Evolutionary conservation across 2,113 vertebrate genomes (phyloP), one percentile per base, ranked within the genome.

Genomic region (Ciconia maguari): DNA sequence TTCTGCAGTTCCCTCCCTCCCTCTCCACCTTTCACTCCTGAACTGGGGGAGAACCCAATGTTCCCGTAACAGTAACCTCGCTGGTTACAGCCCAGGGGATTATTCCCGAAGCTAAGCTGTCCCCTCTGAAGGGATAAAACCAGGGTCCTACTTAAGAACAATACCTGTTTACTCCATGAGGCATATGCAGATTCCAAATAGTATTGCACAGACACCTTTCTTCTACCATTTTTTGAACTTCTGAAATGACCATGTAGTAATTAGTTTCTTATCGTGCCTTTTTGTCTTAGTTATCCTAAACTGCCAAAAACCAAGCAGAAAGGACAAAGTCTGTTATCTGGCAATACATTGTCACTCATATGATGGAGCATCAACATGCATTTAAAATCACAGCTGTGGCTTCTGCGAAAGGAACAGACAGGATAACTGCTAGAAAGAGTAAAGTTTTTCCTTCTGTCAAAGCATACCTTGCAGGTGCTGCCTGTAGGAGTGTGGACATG

Each of bases 11-110:
- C 32, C 10, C 24, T 76, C 13, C 21, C 30, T 54, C 20, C 9
- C 22, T 19, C 9, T 61, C 26, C 15, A 26, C 17, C 18, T 75
- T 46, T 62, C 22, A 60, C 4, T 38, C 38, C 30, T 49, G 41
- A 42, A 12, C 27, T 14, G 16, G 3, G 9, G 30, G 34, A 85
- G 51, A 60, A 34, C 11, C 15, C 44, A 30, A 0, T 0, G 2
- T 34, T 64, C 38, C 19, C 0, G 0, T 51, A 42, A 26, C 1
- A 2, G 46, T 32, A 44, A 29, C 49, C 49, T 69, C 4, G 1
- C 20, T n/a, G 16, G 42, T 62, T 61, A 55, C 25, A 57, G 32
- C 24, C 25, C 25, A 8, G 13, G 3, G 25, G 26, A 5, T 60
- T 60, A 51, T 57, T 66, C 13, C 36, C 55, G 83, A 42, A 60